Evolutionary conservation across 2,797 vertebrate genomes (phyloP).

Genomic region (Oceanodroma leucorhoa): DNA sequence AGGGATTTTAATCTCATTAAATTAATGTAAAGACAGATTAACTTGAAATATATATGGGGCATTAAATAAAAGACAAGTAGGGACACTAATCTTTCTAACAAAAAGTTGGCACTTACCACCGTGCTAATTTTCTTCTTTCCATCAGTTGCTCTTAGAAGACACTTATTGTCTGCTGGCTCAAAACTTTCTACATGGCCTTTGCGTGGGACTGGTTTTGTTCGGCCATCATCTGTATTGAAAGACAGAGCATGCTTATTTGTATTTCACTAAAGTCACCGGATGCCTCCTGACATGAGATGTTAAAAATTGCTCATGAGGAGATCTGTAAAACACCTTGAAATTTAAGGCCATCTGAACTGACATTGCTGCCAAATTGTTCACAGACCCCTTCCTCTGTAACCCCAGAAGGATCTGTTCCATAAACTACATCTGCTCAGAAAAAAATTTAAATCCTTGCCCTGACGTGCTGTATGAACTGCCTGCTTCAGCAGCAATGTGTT

Average conservation of each 20-base stretch:
- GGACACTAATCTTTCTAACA: neutral
- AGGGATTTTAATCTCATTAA: neutral
- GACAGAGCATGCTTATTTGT: neutral
- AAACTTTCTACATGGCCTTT: constrained; percentile 87
- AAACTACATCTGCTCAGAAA: neutral
- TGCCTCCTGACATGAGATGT: neutral
- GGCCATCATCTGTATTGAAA: constrained; percentile 86
- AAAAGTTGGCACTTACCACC: constrained; percentile 81
- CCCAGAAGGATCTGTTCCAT: neutral
- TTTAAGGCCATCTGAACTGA: neutral
- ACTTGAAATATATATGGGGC: neutral
- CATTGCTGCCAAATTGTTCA: too few relatives aligned
- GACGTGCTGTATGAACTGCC: rapidly evolving
- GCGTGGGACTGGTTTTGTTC: constrained; percentile 91
- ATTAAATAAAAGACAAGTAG: neutral
- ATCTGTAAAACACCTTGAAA: neutral
- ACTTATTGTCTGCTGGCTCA: constrained; percentile 95
- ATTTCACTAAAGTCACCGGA: neutral
- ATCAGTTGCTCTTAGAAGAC: constrained; percentile 94
- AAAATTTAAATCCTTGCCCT: rapidly evolving
- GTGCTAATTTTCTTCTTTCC: constrained; percentile 98
- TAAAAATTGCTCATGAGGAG: neutral
- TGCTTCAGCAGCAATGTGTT: neutral
- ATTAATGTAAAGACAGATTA: neutral
- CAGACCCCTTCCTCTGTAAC: neutral